Conservation (phyloP, 1,140 invertebrate genomes). For the Rhysida immarginata region DNA sequence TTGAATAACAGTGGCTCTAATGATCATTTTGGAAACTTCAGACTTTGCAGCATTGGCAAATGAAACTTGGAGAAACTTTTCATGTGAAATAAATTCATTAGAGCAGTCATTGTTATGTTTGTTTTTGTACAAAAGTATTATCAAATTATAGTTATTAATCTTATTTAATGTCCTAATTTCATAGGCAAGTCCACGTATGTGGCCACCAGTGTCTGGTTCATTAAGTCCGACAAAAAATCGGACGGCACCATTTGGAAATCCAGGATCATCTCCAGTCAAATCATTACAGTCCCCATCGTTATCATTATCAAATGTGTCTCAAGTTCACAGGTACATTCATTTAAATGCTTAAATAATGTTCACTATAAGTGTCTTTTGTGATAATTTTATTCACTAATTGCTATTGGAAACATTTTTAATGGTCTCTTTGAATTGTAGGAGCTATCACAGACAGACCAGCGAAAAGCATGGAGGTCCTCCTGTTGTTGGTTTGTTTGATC, state of each 20-base stretch:
- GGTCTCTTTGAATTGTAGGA: neutral
- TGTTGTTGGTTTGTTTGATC: neutral
- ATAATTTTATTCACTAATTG: too few species aligned
- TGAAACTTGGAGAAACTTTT: neutral
- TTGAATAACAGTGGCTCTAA: too few species aligned
- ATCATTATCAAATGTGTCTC: neutral
- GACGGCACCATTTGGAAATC: neutral
- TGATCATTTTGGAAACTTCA: too few species aligned
- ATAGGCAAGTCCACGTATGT: constrained; percentile 41
- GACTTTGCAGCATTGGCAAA: neutral
- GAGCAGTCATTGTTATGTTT: neutral
- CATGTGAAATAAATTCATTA: neutral
- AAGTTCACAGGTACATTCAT: neutral
- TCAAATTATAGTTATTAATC: neutral
- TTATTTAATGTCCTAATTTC: constrained; percentile 45
- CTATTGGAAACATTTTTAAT: too few species aligned
- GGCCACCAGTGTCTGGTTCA: constrained; percentile 14
- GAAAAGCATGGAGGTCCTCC: neutral
- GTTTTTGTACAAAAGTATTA: neutral
- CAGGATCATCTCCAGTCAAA: neutral
- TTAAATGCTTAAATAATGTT: neutral
- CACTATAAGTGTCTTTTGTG: neutral
- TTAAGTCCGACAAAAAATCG: neutral
- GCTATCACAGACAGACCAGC: neutral
- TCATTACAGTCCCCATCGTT: neutral